Evolutionary conservation across 92 coral and sea anemone genomes (phyloP).

Genomic region (Anthopleura xanthogrammica): DNA sequence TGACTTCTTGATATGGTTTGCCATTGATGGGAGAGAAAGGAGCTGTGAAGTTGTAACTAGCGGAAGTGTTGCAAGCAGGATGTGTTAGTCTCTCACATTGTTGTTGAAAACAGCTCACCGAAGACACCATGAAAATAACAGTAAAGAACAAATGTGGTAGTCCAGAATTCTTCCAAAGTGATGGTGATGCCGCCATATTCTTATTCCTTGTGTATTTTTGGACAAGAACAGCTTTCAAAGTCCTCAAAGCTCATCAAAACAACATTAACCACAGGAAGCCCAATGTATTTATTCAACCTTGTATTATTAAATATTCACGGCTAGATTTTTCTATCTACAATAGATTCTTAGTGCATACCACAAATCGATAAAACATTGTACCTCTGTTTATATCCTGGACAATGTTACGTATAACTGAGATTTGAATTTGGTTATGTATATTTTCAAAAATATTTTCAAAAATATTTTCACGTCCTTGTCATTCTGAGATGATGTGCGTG

Average conservation of each 20-base stretch:
- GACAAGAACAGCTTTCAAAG: too few relatives aligned
- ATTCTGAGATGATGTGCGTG: too few relatives aligned
- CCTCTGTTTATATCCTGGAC: too few relatives aligned
- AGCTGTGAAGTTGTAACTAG: conserved; percentile 54
- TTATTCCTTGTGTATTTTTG: background rate
- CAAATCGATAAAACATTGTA: too few relatives aligned
- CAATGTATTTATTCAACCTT: background rate
- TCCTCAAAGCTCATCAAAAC: too few relatives aligned
- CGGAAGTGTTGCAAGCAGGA: conserved; percentile 5
- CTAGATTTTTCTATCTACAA: too few relatives aligned
- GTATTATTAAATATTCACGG: too few relatives aligned
- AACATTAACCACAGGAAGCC: conserved; percentile 9
- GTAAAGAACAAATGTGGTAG: background rate
- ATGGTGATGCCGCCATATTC: background rate
- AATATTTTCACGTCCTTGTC: too few relatives aligned
- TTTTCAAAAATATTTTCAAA: too few relatives aligned
- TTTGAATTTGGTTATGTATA: too few relatives aligned
- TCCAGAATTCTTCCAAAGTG: background rate
- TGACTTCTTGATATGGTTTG: conserved; percentile 45
- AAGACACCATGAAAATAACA: background rate
- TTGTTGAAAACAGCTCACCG: background rate
- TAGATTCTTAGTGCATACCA: too few relatives aligned
- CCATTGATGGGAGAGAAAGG: conserved; percentile 53
- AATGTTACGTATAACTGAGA: too few relatives aligned
- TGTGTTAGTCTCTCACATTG: background rate